Percentiles rank a stretch among this genome's conserved stretches.
These are phyloP conservation scores for Prolemur simus DNA, from an alignment of 2,113 vertebrate species.

Conservation along the genomic window DNA sequence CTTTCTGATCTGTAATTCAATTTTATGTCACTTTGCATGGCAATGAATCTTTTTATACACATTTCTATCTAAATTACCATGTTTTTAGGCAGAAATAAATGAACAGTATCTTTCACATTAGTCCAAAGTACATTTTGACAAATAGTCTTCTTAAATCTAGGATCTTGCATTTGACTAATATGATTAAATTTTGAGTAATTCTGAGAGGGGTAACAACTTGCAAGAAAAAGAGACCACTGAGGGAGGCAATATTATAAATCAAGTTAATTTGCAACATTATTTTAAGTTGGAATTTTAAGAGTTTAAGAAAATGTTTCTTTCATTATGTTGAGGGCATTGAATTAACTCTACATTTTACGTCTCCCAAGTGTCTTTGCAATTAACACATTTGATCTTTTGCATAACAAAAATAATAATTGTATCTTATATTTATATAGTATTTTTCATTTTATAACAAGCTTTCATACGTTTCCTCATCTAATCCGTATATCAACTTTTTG, in stretches of 20 bases:
- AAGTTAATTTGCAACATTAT: constrained; percentile 56
- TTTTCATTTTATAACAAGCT: neutral
- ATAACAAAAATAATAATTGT: neutral
- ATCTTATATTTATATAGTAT: neutral
- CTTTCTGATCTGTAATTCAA: constrained; percentile 76
- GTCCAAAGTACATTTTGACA: constrained; percentile 86
- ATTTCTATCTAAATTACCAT: constrained; percentile 69
- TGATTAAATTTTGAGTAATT: constrained; percentile 74
- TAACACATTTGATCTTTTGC: neutral
- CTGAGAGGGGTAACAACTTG: neutral
- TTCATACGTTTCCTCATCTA: neutral
- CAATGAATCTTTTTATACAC: constrained; percentile 64
- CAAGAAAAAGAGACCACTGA: constrained; percentile 57
- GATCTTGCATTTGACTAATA: constrained; percentile 63
- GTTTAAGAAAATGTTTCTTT: neutral
- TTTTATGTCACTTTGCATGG: constrained; percentile 72
- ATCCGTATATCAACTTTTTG: neutral
- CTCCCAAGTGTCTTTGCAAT: neutral
- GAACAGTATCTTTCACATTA: constrained; percentile 83
- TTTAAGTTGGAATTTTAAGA: constrained; percentile 4
- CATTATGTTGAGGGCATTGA: neutral
- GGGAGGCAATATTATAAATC: constrained; percentile 76
- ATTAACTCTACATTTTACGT: neutral
- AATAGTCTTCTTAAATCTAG: constrained; percentile 80
- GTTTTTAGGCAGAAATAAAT: constrained; percentile 88